Conservation (phyloP, 2,797 vertebrate species). For the Cryptoblepharus egeriae region DNA sequence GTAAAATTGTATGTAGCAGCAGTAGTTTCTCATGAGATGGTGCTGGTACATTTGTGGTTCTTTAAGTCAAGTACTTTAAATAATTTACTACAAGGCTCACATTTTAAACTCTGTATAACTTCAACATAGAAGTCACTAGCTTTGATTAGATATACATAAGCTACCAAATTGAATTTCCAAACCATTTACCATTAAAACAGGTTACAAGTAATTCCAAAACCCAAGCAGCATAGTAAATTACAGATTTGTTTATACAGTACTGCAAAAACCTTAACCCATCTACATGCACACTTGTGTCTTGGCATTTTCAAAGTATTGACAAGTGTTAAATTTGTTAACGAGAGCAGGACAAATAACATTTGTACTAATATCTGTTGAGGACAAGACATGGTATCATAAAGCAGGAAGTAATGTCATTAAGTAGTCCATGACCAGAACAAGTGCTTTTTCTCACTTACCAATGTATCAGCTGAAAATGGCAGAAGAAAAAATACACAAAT, state of each 20-base stretch:
- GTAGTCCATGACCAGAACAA: no score
- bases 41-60: neutral
- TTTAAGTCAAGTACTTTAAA: slow-evolving; percentile 8
- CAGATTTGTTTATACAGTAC: neutral
- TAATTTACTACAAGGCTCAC: neutral
- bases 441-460: no score
- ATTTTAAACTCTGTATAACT: neutral
- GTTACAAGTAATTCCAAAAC: neutral
- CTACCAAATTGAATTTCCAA: neutral
- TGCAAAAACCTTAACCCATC: neutral
- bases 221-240: neutral
- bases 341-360: no score
- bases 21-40: neutral
- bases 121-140: neutral
- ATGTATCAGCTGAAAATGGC: no score
- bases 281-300: neutral
- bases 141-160: neutral
- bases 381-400: no score
- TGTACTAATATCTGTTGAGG: no score
- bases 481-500: no score
- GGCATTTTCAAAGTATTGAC: neutral
- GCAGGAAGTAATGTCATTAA: no score
- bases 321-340: neutral
- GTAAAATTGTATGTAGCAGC: neutral
- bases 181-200: neutral